These are phyloP conservation scores for Acestrorhynchus altus DNA, from an alignment of 2,797 vertebrate genomes.

Conservation along the genomic window DNA sequence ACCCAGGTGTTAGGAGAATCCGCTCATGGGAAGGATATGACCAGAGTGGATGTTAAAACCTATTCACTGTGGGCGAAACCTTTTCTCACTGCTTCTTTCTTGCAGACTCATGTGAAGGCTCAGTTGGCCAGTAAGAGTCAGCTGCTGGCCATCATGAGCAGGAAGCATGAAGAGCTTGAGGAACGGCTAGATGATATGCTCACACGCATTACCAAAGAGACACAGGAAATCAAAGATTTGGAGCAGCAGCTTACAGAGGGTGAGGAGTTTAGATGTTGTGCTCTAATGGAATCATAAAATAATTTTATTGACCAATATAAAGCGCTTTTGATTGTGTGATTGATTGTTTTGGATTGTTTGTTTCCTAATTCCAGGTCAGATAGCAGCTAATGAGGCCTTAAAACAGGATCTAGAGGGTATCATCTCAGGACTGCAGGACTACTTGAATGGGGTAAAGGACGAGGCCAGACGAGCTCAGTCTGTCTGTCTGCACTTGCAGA, in stretches of 20 bases:
- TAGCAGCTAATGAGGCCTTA: constrained; percentile 87
- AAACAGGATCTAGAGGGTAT: constrained; percentile 88
- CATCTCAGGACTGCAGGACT: constrained; percentile 88
- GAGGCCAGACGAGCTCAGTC: constrained; percentile 79
- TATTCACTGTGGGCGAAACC: not conserved
- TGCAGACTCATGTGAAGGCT: constrained; percentile 79
- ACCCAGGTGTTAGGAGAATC: not conserved
- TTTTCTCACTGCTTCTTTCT: not conserved
- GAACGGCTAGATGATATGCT: constrained; percentile 85
- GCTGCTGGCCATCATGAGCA: constrained; percentile 83
- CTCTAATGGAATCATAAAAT: too few relatives aligned
- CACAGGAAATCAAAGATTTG: constrained; percentile 92
- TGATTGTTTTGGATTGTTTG: not conserved
- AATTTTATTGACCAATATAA: too few relatives aligned
- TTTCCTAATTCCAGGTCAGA: constrained; percentile 81
- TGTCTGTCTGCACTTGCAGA: constrained; percentile 78
- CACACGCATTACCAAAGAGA: constrained; percentile 88
- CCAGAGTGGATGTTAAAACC: not conserved
- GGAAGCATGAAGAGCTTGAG: constrained; percentile 82
- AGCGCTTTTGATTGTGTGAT: too few relatives aligned
- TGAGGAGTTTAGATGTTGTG: constrained; percentile 62
- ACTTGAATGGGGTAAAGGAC: constrained; percentile 82
- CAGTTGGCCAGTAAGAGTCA: constrained; percentile 79
- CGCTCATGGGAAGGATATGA: not conserved
- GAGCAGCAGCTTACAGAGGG: constrained; percentile 93